Base-by-base conservation (phyloP, 2,888 invertebrate genomes). In the Limulus polyphemus region DNA sequence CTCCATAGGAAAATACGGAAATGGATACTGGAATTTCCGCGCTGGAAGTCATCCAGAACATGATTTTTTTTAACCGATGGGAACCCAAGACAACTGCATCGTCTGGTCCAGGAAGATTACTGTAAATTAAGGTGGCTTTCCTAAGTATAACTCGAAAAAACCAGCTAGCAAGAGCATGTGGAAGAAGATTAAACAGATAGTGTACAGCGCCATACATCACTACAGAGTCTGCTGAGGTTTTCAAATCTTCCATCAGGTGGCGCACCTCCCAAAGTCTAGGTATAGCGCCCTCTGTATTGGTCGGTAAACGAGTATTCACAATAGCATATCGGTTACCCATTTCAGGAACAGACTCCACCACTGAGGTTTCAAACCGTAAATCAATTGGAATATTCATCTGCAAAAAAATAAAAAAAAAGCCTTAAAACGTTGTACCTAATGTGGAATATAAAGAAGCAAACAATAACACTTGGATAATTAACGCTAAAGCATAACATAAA, bases 261-360 rank as follows among this genome's bases (percentile, higher is more conserved):
- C 81, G 77, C 47, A 81, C 78, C 56, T 78, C 77, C 82, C 82
- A 82, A 4, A 82, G 75, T 47, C 82, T 75, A 1, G 82, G 82
- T 47, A 82, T 79, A 50, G 79, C 78, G n/a, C 81, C 81, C 71
- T 82, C 82, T 2, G 78, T 78, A 67, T 78, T 78, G 54, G 79
- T 78, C 32, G 82, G 81, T 55, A 82, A 73, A 9, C 68, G 65
- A 13, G 68, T 62, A 14, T 75, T 71, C 4, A 77, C 75, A 11
- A 76, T 72, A 2, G 76, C 74, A 50, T 73, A 72, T 64, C 74
- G 73, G 61, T 73, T 75, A 49, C 75, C 76, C 66, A 76, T 72
- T 5, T 17, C 47, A 71, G 69, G 57, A 65, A 68, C 50, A 57
- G 58, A 16, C 57, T 67, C 66, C 62, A 61, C 70, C 13, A 69